phyloP scores from a whole-genome alignment of 2,888 invertebrate genomes.

The Apamea epomidion region DNA sequence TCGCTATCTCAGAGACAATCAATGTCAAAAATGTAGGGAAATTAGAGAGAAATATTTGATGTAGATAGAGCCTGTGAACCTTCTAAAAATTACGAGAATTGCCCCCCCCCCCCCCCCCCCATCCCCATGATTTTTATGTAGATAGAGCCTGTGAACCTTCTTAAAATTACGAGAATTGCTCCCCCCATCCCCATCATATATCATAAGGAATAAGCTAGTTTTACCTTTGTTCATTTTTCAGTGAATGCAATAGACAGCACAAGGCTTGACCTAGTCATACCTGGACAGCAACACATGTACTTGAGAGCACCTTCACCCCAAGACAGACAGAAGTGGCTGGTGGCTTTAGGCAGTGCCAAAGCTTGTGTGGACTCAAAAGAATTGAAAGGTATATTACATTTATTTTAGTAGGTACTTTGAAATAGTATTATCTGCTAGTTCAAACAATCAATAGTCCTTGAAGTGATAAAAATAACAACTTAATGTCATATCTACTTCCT shows the following conservation, averaged over 20 bases:
- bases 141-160: no score
- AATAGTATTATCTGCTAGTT: slow-evolving; percentile 24
- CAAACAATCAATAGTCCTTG: slow-evolving; percentile 10
- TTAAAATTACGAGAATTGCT: no score
- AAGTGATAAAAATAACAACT: slow-evolving; percentile 26
- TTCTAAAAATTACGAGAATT: no score
- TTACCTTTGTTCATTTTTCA: slow-evolving; percentile 72
- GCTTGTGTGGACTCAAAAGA: slow-evolving; percentile 91
- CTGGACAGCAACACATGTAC: slow-evolving; percentile 95
- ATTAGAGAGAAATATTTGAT: no score
- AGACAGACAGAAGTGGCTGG: slow-evolving; percentile 95
- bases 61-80: no score
- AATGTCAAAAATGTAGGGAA: no score
- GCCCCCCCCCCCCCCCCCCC: no score
- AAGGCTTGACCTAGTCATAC: slow-evolving; percentile 94
- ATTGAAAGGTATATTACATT: slow-evolving; percentile 74
- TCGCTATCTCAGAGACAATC: no score
- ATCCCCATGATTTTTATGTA: no score
- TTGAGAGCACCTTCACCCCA: slow-evolving; percentile 94
- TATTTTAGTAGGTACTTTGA: neutral
- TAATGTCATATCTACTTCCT: slow-evolving; percentile 13
- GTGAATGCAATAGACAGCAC: slow-evolving; percentile 93
- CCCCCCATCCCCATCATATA: no score
- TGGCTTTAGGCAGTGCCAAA: slow-evolving; percentile 95
- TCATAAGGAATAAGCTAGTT: neutral